Percentiles rank a stretch among this genome's conserved stretches.
Evolutionary conservation across 1,140 invertebrate species (phyloP).

Genomic region (Pachyrhynchus sulphureomaculatus): DNA sequence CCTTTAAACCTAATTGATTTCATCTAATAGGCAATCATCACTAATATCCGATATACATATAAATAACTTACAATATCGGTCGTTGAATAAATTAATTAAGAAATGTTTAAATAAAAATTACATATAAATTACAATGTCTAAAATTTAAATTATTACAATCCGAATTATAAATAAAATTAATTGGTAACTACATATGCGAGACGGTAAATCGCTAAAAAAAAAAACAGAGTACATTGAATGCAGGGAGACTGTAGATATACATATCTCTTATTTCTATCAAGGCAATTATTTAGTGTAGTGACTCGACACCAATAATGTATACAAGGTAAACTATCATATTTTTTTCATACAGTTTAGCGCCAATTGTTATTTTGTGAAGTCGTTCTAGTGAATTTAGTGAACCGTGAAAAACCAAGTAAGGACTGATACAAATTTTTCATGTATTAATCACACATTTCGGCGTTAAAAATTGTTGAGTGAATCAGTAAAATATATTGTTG

Average conservation of each 20-base stretch:
- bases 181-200: not conserved
- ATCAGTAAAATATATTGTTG: too few relatives aligned
- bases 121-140: not conserved
- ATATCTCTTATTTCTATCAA: conserved; percentile 37
- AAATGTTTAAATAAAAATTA: not conserved
- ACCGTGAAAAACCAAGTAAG: conserved; percentile 10
- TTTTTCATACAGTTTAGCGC: conserved; percentile 22
- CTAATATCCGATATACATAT: too few relatives aligned
- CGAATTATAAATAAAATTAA: not conserved
- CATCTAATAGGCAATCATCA: too few relatives aligned
- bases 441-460: too few relatives aligned
- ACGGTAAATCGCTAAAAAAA: conserved; percentile 28
- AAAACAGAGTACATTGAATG: conserved; percentile 26
- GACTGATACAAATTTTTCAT: too few relatives aligned
- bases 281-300: conserved; percentile 36
- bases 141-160: not conserved
- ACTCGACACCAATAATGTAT: conserved; percentile 35
- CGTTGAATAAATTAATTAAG: not conserved
- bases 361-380: conserved; percentile 25
- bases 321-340: conserved; percentile 38
- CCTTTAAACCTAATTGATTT: too few relatives aligned
- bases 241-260: conserved; percentile 30
- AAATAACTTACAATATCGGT: not conserved
- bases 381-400: conserved; percentile 24
- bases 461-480: too few relatives aligned